Conservation (phyloP, 2,113 vertebrate species). For the Seriola dumerili region DNA sequence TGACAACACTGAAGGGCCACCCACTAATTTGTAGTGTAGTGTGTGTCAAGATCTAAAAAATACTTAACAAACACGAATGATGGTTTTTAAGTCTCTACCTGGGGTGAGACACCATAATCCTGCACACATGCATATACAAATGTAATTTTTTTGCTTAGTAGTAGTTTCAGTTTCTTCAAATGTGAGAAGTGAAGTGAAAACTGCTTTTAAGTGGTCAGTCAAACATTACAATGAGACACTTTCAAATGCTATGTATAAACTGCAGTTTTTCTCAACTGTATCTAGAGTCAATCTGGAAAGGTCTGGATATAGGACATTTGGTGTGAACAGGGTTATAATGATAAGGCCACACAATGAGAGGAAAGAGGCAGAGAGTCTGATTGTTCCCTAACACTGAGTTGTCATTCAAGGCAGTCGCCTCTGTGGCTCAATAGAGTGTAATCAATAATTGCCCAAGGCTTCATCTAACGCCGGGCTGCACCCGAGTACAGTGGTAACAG, state of each 20-base stretch:
- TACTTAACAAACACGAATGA: background rate
- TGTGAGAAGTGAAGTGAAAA: background rate
- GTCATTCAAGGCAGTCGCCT: slow-evolving; percentile 68
- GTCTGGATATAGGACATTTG: background rate
- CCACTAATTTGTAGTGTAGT: background rate
- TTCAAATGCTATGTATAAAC: background rate
- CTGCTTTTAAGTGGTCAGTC: background rate
- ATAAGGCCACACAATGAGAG: slow-evolving; percentile 28
- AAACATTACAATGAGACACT: background rate
- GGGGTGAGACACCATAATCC: background rate
- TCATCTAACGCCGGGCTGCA: slow-evolving; percentile 62
- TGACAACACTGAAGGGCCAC: background rate
- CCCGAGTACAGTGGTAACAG: slow-evolving; percentile 60
- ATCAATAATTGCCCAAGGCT: slow-evolving; percentile 76
- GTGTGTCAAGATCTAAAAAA: background rate
- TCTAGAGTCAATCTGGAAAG: background rate
- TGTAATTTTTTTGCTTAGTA: background rate
- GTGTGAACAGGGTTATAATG: slow-evolving; percentile 27
- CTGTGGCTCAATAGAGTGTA: slow-evolving; percentile 65
- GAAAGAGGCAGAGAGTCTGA: background rate
- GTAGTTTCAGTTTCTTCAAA: slow-evolving; percentile 4
- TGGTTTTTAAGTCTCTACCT: background rate
- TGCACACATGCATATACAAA: background rate
- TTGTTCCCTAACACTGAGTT: slow-evolving; percentile 58
- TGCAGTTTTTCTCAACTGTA: background rate